Base-by-base conservation (phyloP, 2,888 invertebrate genomes). In the Aspidiotus rigidus region DNA sequence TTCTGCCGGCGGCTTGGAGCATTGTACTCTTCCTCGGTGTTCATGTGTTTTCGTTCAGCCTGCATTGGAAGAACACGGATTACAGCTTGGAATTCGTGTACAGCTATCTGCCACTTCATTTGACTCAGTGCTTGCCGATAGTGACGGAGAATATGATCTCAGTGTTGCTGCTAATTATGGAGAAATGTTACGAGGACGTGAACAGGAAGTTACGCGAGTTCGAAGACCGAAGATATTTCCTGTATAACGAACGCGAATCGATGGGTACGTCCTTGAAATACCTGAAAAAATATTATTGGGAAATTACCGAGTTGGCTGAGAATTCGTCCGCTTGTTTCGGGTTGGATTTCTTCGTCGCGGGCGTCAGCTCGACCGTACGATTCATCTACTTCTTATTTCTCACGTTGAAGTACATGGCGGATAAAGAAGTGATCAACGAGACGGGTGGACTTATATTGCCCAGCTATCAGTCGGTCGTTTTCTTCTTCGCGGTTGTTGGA, bases 361-460 rank as follows among this genome's bases (percentile, higher is more conserved):
- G 69, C 8, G 54, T 71, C 15, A 57, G 62, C 39, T 69, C 71
- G 15, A 28, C 71, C 11, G 56, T 71, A 7, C 69, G 71, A 15
- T 67, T 71, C 44, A 71, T 71, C 40, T 69, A 71, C 54, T 71
- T 71, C 41, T 49, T 71, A 49, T 71, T 71, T 55, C 56, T 71
- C 13, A 69, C 69, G 15, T 41, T 71, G 40, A 53, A 69, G 42
- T 69, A 69, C 41, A 9, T 62, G 41, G 62, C 67, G 5, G 44
- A 44, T 7, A n/a, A 69, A 16, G 16, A 28, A 10, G 67, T 67
- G 7, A 56, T 57, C 28, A 62, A 55, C 9, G 55, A 9, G 8
- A n/a, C 61, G 8, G 63, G 69, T 2, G 62, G 57, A 16, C 15
- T 62, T 7, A 39, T 57, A 44, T 56, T 69, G 54, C 69, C 71